Conservation (phyloP, 2,888 invertebrate genomes). For the Caradrina kadenii region DNA sequence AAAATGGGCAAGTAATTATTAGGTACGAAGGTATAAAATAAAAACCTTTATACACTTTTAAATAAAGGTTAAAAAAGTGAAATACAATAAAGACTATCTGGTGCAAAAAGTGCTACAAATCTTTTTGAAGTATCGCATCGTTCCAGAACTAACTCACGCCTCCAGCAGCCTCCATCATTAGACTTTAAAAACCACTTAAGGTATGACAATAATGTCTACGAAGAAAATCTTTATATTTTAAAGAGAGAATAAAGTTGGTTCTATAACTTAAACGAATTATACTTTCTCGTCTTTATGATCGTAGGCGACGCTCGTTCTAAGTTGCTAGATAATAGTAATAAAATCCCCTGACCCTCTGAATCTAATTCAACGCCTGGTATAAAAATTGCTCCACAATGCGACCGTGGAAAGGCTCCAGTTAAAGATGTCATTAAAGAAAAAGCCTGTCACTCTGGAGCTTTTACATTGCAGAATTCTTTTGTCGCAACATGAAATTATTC, state of each 20-base stretch:
- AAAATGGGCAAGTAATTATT: neutral
- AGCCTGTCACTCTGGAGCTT: constrained; percentile 66
- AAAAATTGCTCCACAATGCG: constrained; percentile 61
- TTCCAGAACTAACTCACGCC: neutral
- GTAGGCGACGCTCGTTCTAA: constrained; percentile 37
- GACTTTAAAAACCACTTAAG: constrained; percentile 12
- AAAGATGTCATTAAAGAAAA: constrained; percentile 71
- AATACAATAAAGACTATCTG: neutral
- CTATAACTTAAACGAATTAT: constrained; percentile 24
- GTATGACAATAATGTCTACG: constrained; percentile 21
- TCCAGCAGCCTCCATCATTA: neutral
- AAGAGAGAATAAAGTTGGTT: constrained; percentile 19
- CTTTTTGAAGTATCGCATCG: neutral
- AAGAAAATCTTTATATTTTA: constrained; percentile 32
- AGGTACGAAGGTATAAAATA: no score
- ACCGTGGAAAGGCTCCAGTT: constrained; percentile 54
- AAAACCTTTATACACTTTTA: no score
- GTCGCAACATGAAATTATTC: constrained; percentile 72
- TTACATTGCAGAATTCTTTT: constrained; percentile 71
- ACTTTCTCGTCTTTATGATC: constrained; percentile 23
- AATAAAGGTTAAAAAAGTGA: no score
- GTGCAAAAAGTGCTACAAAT: neutral
- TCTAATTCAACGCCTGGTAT: constrained; percentile 56
- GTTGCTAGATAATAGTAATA: constrained; percentile 49
- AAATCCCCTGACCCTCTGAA: constrained; percentile 40